Evolutionary conservation across 2,888 invertebrate genomes (phyloP).

Genomic region (Callyntrura sp.): DNA sequence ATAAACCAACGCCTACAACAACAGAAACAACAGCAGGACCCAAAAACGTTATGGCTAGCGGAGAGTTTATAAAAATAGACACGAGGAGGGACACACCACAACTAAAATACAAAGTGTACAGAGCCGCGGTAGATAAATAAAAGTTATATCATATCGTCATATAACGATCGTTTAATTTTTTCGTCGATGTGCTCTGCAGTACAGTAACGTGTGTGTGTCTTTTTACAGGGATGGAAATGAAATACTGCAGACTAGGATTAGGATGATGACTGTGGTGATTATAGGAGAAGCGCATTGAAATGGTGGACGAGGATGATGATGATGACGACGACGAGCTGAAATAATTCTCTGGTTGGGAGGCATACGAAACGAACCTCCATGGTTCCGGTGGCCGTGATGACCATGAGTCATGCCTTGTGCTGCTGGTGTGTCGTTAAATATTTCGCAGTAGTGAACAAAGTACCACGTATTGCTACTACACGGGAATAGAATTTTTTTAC

Average conservation of each 20-base stretch:
- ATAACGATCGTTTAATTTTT: not conserved
- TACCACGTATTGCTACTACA: not conserved
- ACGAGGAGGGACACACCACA: not conserved
- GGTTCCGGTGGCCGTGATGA: slow-evolving; percentile 77
- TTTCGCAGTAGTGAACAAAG: not conserved
- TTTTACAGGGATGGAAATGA: not conserved
- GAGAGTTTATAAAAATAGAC: slow-evolving; percentile 15
- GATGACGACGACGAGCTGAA: not conserved
- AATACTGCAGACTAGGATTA: not conserved
- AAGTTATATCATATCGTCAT: slow-evolving; percentile 42
- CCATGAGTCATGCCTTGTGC: slow-evolving; percentile 73
- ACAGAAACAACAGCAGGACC: not conserved
- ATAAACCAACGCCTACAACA: slow-evolving; percentile 74
- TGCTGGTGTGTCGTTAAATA: slow-evolving; percentile 15
- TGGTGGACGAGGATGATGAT: not conserved
- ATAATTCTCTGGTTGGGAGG: slow-evolving; percentile 2
- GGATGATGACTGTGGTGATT: slow-evolving; percentile 8
- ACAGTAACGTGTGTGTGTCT: not conserved
- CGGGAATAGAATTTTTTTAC: not conserved
- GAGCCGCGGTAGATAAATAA: too few species aligned
- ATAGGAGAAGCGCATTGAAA: not conserved
- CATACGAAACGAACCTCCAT: slow-evolving; percentile 70
- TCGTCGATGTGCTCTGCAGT: not conserved
- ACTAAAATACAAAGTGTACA: not conserved
- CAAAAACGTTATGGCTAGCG: not conserved